Percentiles rank a stretch among this genome's conserved stretches.
phyloP scores from a whole-genome alignment of 2,888 invertebrate species.

The Callyntrura sp. region DNA sequence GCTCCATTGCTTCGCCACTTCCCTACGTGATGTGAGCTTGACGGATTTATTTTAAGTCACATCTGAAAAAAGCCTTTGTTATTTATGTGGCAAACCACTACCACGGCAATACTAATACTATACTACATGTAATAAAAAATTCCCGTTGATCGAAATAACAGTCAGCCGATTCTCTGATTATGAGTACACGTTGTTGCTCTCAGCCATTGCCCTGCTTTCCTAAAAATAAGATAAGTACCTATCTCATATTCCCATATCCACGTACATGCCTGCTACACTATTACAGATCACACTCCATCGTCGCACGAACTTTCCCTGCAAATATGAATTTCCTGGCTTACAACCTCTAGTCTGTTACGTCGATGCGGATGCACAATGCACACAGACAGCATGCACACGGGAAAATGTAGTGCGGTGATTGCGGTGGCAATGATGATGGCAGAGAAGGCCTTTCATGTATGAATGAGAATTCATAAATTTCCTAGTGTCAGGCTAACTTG shows the following conservation, averaged over 20 bases:
- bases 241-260: not conserved
- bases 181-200: conserved; percentile 13
- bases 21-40: not conserved
- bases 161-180: conserved; percentile 45
- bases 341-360: conserved; percentile 17
- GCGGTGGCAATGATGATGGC: not conserved
- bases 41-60: not conserved
- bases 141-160: conserved; percentile 64
- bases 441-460: conserved; percentile 54
- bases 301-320: not conserved
- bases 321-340: conserved; percentile 49
- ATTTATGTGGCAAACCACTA: conserved; percentile 64
- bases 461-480: conserved; percentile 75
- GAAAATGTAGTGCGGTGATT: conserved; percentile 16
- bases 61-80: conserved; percentile 32
- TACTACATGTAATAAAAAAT: conserved; percentile 52
- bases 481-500: conserved; percentile 60
- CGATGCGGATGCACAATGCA: conserved; percentile 8
- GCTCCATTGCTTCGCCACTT: too few species aligned
- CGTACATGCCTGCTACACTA: not conserved
- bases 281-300: not conserved
- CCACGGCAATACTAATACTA: conserved; percentile 15
- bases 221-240: not conserved
- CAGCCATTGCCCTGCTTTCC: conserved; percentile 1
- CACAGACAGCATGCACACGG: not conserved